phyloP scores from a whole-genome alignment of 2,113 vertebrate genomes.

The Mus pahari region DNA sequence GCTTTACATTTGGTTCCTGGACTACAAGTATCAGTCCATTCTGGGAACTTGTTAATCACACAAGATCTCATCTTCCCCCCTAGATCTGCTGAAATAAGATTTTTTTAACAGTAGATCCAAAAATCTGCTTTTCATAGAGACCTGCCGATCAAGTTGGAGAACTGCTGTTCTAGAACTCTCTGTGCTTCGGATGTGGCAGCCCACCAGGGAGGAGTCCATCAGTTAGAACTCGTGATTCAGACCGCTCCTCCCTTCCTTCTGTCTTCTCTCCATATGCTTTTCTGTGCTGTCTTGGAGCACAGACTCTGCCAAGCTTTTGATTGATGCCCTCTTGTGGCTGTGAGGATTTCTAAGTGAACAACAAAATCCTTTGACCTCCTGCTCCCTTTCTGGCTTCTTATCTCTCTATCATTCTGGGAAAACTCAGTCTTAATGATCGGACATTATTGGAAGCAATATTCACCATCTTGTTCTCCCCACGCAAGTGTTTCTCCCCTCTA shows the following conservation, averaged over 20 bases:
- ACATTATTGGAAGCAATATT: slow-evolving; percentile 43
- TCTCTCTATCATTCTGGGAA: slow-evolving; percentile 38
- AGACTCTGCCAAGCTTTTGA: slow-evolving; percentile 23
- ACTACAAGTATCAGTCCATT: neutral
- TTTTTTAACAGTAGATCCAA: neutral
- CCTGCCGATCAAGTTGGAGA: neutral
- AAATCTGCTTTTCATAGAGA: neutral
- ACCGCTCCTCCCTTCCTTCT: neutral
- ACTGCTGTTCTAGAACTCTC: neutral
- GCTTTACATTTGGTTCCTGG: neutral
- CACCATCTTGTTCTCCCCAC: neutral
- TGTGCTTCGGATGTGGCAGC: neutral
- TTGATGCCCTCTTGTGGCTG: slow-evolving; percentile 61
- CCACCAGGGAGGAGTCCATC: neutral
- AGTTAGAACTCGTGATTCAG: neutral
- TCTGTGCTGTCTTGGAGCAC: neutral
- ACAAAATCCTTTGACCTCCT: neutral
- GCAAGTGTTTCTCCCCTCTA: neutral
- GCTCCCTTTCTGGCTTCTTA: slow-evolving; percentile 21
- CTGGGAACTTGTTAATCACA: slow-evolving; percentile 3
- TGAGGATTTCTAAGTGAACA: slow-evolving; percentile 45
- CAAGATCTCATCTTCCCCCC: neutral
- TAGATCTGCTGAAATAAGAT: neutral
- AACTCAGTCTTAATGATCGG: slow-evolving; percentile 20
- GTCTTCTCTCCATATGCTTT: neutral